Evolutionary conservation across 2,797 vertebrate genomes (phyloP), one percentile per base, ranked within the genome.

Genomic region (Acipenser ruthenus): DNA sequence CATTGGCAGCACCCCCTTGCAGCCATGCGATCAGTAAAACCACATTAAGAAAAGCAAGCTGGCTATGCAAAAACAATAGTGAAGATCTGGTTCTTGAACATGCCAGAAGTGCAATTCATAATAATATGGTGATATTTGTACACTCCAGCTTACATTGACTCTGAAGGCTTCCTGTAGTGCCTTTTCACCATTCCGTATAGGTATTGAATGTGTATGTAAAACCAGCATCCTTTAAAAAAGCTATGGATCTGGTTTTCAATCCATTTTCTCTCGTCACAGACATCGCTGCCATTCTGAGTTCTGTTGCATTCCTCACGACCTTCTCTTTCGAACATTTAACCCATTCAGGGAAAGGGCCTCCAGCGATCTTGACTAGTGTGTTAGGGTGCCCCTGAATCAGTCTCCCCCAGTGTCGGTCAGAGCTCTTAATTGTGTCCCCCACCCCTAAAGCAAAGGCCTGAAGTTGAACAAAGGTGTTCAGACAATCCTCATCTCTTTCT

Each of bases 61-160:
- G 37, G 37, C 37, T 37, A 37, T 37, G 3, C 37, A 37, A 37
- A 37, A 37, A 0, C 37, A 37, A 37, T 37, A 37, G 37, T 37
- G 37, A 37, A 37, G 37, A 37, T 37, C 37, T 37, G 37, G 37
- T 37, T 37, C 37, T 37, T 37, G 37, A 37, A 4, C 3, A 5
- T 37, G 37, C 37, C 37, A 37, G 5, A 4, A 37, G 37, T 37
- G 4, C 37, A 37, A 37, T 58, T n/a, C 55, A 58, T 58, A 11
- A 58, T n/a, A 58, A 11, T n/a, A 58, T 58, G 15, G 15, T 11
- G 15, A 58, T 58, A 58, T n/a, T 7, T 11, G 11, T 58, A 11
- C 72, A 70, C 70, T 75, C 82, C 73, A 77, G 82, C 85, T 86
- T 77, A 82, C 80, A 82, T 77, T 81, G 83, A 88, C 84, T 83